Base-by-base conservation (phyloP, 2,113 vertebrate species). In the Neolamprologus longior region DNA sequence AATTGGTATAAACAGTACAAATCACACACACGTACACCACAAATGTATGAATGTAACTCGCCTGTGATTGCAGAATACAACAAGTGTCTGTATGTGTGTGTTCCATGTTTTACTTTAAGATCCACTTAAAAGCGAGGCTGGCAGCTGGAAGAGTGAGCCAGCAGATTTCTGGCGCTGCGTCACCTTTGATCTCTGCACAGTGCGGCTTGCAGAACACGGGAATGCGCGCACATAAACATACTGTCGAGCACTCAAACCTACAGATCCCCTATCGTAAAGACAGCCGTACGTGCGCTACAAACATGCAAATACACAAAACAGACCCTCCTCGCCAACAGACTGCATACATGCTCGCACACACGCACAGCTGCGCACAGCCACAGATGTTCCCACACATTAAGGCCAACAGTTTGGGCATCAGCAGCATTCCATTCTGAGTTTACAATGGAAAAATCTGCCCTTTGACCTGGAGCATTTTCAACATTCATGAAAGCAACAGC, bases 371-470 rank as follows among this genome's bases (percentile, higher is more conserved):
- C 83, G 80, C 82, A 66, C 14, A 52, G 81, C 57, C 81, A 81
- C 87, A 91, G 91, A 88, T 61, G 83, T 93, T 95, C 93, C 90
- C 93, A 93, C 91, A 92, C 82, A 83, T 31, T 81, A 82, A 92
- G 86, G 87, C 94, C 88, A 91, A 90, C 57, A 24, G 83, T 90
- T 90, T 92, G 89, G 87, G 88, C 89, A 93, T 91, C 81, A 85
- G 82, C 91, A 91, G 90, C 94, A 95, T 95, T 95, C 94, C 93
- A 90, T 76, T 93, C 87, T 76, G 79, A 88, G 88, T 91, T 96
- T 93, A 95, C 93, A 93, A 91, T 93, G 95, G 94, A 96, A 96
- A 95, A 91, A 89, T 61, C 63, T 90, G 83, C 53, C 91, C 94
- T 94, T 81, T 94, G 95, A 95, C 94, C 91, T 53, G 7, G 85